Base-by-base conservation (phyloP, 2,113 vertebrate species). In the Scophthalmus maximus region DNA sequence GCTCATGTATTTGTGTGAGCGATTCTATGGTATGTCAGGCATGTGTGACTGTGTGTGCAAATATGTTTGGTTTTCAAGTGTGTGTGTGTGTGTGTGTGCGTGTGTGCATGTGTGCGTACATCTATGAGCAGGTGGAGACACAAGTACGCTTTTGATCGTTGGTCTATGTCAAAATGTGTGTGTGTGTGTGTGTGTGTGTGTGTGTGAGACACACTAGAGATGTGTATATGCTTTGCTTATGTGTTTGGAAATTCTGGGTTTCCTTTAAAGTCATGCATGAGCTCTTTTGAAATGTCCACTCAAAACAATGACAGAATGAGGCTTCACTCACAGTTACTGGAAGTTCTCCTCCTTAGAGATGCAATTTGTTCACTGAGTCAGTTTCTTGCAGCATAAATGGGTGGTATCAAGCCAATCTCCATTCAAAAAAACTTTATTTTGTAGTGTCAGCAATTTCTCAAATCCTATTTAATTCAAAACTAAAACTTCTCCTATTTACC, bases 1-100 rank as follows among this genome's bases (percentile, higher is more conserved):
- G 73, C 74, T 76, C 42, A 9, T 75, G 61, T 53, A 68, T 75
- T 71, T 68, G 47, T 72, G 49, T 40, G 65, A 72, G 50, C 8
- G 50, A 74, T 55, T 69, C 25, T 30, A 66, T 70, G 87, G 81
- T 75, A 84, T 89, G 73, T 72, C 60, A 64, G 68, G 78, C 55
- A 80, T 81, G 73, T 83, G 56, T 52, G 30, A 50, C 56, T 75
- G 22, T 53, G 38, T 42, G 47, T 46, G 23, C 7, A 42, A 64
- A 74, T 60, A 23, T 57, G 64, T 65, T 50, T 63, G 64, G 26
- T 60, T 59, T 78, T 53, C 23, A 61, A 38, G 57, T 30, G 44
- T 67, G 26, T 36, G 15, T 53, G 3, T 50, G 47, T 40, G 20
- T n/a, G 10, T 8, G 14, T 11, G 20, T 23, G 47, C 5, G 18